phyloP scores from a whole-genome alignment of 2,888 invertebrate genomes.

The Drosophila algonquin region DNA sequence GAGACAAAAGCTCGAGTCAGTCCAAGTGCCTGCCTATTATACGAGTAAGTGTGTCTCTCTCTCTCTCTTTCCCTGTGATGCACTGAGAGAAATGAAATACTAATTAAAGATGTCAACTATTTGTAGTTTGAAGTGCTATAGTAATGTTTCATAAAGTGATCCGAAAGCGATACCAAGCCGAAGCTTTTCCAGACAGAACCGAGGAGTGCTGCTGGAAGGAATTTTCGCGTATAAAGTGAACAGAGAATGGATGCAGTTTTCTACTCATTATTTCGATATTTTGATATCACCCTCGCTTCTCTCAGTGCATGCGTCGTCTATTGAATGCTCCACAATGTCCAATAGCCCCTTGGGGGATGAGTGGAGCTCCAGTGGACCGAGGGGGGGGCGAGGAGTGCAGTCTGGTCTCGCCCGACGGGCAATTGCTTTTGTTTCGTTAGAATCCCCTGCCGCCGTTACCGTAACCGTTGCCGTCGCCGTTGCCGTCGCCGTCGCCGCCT shows the following conservation, averaged over 20 bases:
- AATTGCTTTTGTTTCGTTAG: slow-evolving; percentile 68
- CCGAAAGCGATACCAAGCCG: no score
- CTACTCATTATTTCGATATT: no score
- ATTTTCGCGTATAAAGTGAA: no score
- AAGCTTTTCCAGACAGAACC: background rate
- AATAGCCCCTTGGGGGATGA: slow-evolving; percentile 51
- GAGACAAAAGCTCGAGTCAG: slow-evolving; percentile 57
- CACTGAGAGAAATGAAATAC: slow-evolving; percentile 1
- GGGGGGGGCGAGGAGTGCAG: slow-evolving; percentile 8
- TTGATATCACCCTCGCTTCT: slow-evolving; percentile 44
- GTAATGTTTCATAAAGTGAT: no score
- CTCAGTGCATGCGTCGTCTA: slow-evolving; percentile 26
- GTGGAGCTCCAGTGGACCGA: background rate
- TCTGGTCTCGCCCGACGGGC: slow-evolving; percentile 53
- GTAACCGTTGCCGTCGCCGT: background rate
- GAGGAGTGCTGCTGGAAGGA: background rate
- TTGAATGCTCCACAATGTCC: slow-evolving; percentile 68
- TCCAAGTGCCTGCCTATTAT: slow-evolving; percentile 25
- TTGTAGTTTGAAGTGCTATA: background rate
- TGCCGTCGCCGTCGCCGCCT: background rate
- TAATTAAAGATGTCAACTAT: background rate
- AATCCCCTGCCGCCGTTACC: slow-evolving; percentile 26
- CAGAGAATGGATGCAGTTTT: no score
- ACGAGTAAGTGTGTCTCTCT: slow-evolving; percentile 14
- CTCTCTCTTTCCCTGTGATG: background rate